Base-by-base conservation (phyloP, 1,140 invertebrate species). In the Idris sp. region DNA sequence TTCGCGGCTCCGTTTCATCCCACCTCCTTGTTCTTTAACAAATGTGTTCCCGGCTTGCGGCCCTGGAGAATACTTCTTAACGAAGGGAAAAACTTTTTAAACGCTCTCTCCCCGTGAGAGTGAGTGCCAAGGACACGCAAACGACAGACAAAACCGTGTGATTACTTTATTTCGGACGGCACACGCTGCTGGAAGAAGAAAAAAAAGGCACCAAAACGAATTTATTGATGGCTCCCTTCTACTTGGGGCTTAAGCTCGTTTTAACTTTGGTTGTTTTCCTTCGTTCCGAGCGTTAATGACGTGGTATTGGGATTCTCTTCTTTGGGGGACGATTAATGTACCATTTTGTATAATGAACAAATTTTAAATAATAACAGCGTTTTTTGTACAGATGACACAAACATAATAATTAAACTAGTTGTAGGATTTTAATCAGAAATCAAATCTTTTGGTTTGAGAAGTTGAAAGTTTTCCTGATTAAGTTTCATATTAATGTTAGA, bases 81-180 rank as follows among this genome's bases (percentile, higher is more conserved):
- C 76, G 80, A 84, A 83, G 78, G 81, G 77, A 79, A 80, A 22
- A 82, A 84, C 78, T 83, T 85, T 76, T 86, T 83, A 82, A 85
- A 79, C 76, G 74, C 73, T 73, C 54, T 58, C 59, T 58, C 44
- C 40, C 64, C 49, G 36, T 61, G 40, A 30, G n/a, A n/a, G n/a
- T n/a, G n/a, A n/a, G n/a, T n/a, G n/a, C n/a, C 41, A 22, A 28
- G 22, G 8, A 67, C 53, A 43, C 62, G 53, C 65, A 7, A 9
- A 13, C 25, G 41, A 28, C 19, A 51, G 56, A 68, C 68, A 31
- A 56, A 48, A 41, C 53, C 36, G 35, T 67, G 54, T 64, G 67
- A 78, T 74, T 74, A 72, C 76, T 78, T 78, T 68, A 51, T 68
- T 54, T 59, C 31, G 33, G 38, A 18, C 61, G 33, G 41, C 69